These are phyloP conservation scores for Drosophila persimilis DNA, from an alignment of 1,140 invertebrate genomes.

Conservation along the genomic window DNA sequence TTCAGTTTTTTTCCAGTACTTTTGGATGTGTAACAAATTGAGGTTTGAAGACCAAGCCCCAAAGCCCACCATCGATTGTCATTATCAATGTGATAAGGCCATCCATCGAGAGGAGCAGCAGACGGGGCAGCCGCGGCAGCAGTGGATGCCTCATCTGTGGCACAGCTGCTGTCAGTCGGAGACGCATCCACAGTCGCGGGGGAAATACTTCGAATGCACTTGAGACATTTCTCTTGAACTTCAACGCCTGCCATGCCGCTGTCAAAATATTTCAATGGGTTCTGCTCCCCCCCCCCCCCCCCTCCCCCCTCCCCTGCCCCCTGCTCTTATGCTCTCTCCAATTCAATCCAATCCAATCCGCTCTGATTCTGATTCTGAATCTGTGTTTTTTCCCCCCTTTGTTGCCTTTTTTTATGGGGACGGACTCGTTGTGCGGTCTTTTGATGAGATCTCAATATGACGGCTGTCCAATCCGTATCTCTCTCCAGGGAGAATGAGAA, in stretches of 20 bases:
- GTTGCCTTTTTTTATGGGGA: constrained; percentile 21
- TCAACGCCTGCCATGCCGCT: constrained; percentile 77
- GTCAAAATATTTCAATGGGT: constrained; percentile 79
- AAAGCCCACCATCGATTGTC: constrained; percentile 41
- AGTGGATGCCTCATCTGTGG: too few relatives aligned
- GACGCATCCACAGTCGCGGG: constrained; percentile 60
- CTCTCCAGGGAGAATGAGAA: neutral
- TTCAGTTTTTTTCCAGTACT: too few relatives aligned
- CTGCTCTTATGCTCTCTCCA: neutral
- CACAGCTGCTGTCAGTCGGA: constrained; percentile 5
- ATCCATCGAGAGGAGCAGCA: constrained; percentile 29
- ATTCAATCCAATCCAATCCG: neutral
- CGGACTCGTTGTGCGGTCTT: constrained; percentile 74
- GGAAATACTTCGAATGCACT: constrained; percentile 77
- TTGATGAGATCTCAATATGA: constrained; percentile 81
- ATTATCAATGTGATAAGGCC: constrained; percentile 78
- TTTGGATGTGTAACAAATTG: constrained; percentile 58
- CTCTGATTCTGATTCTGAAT: neutral
- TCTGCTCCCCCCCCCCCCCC: neutral
- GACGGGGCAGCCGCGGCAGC: neutral
- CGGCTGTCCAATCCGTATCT: constrained; percentile 50
- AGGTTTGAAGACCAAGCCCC: constrained; percentile 30
- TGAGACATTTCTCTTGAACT: constrained; percentile 80
- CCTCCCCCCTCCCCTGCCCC: neutral
- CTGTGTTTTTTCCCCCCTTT: neutral